A percentile compares a stretch with the other conserved stretches of the same genome.
phyloP scores from a whole-genome alignment of 2,797 vertebrate genomes.

The Catostomus latipinnis region DNA sequence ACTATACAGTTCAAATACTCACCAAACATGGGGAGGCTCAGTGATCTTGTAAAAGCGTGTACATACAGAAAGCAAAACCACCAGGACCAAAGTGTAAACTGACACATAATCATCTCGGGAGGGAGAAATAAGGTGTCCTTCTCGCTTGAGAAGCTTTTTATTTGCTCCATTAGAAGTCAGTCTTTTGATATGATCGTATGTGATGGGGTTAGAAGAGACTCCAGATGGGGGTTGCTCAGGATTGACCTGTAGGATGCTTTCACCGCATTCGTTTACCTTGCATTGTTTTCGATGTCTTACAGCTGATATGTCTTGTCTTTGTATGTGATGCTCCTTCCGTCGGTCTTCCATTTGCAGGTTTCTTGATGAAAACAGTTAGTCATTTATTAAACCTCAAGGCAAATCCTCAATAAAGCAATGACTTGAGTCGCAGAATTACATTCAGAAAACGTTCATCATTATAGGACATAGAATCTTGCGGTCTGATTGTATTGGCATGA shows the following conservation, averaged over 20 bases:
- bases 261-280: neutral
- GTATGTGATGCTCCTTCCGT: conserved; percentile 11
- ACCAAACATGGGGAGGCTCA: conserved; percentile 93
- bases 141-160: neutral
- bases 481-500: neutral
- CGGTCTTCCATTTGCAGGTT: conserved; percentile 48
- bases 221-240: neutral
- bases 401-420: neutral
- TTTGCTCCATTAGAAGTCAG: conserved; percentile 16
- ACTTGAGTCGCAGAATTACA: neutral
- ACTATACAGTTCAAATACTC: conserved; percentile 56
- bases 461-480: neutral
- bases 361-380: no score
- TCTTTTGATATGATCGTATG: neutral
- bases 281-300: conserved; percentile 47
- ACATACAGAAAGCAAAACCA: conserved; percentile 82
- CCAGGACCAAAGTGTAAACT: conserved; percentile 61
- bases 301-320: conserved; percentile 12
- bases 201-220: neutral
- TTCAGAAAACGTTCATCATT: neutral
- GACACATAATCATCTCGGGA: neutral
- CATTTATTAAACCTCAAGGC: no score
- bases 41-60: conserved; percentile 88
- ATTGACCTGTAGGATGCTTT: neutral
- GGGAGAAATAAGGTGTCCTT: neutral